phyloP scores from a whole-genome alignment of 2,113 vertebrate genomes.

The Coptodon rendalli region DNA sequence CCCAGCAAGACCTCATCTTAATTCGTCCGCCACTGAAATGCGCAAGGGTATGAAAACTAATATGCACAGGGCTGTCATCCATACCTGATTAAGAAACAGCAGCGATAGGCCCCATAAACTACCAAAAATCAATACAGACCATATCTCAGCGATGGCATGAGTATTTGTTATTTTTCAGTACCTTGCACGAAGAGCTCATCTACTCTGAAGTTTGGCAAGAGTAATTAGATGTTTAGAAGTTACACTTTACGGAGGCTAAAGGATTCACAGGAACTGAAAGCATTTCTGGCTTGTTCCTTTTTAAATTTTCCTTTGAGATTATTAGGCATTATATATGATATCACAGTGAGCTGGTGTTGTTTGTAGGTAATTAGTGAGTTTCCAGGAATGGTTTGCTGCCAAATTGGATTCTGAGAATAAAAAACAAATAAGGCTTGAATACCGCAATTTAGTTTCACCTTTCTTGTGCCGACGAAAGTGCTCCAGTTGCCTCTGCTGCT shows the following conservation, averaged over 20 bases:
- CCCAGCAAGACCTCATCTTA: background rate
- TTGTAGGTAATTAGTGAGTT: background rate
- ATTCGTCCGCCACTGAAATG: background rate
- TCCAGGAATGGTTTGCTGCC: background rate
- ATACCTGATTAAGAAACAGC: background rate
- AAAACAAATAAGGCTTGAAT: background rate
- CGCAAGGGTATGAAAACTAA: background rate
- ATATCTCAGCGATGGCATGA: background rate
- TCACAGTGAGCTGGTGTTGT: background rate
- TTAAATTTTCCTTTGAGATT: background rate
- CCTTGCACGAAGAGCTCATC: background rate
- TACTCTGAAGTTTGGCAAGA: background rate
- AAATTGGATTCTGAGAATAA: background rate
- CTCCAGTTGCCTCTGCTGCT: constrained; percentile 95
- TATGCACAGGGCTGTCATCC: background rate
- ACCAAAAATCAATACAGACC: background rate
- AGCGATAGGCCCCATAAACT: background rate
- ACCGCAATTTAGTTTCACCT: constrained; percentile 61
- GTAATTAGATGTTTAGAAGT: background rate
- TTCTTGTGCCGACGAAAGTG: constrained; percentile 92
- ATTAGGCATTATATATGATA: background rate
- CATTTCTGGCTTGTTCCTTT: background rate
- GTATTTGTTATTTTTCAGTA: background rate
- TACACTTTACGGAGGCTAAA: background rate
- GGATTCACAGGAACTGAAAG: background rate